phyloP scores from a whole-genome alignment of 2,888 invertebrate genomes.

The Trichopoda pennipes region DNA sequence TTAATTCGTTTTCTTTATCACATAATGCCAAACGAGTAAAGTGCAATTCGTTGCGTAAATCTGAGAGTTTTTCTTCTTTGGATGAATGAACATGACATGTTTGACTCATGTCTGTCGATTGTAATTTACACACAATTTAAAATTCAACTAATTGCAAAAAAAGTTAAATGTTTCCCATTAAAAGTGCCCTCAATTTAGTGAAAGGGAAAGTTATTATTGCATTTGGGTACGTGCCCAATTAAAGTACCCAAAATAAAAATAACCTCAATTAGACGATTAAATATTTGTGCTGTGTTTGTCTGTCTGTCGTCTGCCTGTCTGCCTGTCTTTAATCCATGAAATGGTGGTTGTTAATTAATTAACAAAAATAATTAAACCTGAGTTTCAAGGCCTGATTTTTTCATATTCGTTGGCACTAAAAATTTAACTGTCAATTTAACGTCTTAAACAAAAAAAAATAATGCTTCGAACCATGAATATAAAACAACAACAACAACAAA shows the following conservation, averaged over 20 bases:
- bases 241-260: neutral
- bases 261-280: constrained; percentile 7
- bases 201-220: constrained; percentile 39
- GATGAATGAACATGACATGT: constrained; percentile 49
- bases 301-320: neutral
- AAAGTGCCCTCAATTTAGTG: constrained; percentile 2
- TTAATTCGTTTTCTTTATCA: constrained; percentile 72
- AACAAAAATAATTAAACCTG: neutral
- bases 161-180: constrained; percentile 12
- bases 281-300: constrained; percentile 1
- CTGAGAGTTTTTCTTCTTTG: constrained; percentile 70
- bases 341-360: no score
- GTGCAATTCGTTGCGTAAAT: constrained; percentile 71
- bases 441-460: neutral
- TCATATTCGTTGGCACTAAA: neutral
- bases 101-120: constrained; percentile 61
- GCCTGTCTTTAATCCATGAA: neutral
- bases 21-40: constrained; percentile 70
- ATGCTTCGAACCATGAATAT: neutral
- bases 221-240: constrained; percentile 29
- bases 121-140: neutral
- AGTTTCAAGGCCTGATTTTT: constrained; percentile 9
- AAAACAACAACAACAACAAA: neutral
- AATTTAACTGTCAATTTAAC: constrained; percentile 1
- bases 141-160: constrained; percentile 27